phyloP scores from a whole-genome alignment of 1,140 invertebrate genomes.

The Lerema accius region DNA sequence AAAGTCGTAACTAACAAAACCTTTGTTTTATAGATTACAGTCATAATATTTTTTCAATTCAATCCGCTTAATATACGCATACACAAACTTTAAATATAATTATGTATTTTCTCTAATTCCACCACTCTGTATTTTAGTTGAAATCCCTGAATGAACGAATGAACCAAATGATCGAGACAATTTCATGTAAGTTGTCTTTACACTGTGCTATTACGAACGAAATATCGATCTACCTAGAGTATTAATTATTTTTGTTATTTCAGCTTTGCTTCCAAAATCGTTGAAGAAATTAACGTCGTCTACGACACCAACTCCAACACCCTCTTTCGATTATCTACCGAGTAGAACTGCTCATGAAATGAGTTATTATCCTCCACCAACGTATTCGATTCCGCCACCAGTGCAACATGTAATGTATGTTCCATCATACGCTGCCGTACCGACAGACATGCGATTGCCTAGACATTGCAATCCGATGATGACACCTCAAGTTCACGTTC shows the following conservation, averaged over 20 bases:
- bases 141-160: constrained; percentile 66
- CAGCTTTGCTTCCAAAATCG: constrained; percentile 40
- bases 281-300: constrained; percentile 28
- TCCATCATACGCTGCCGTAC: background rate
- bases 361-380: constrained; percentile 39
- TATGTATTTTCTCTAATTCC: too few species aligned
- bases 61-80: too few species aligned
- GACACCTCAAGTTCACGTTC: constrained; percentile 25
- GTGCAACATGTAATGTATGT: constrained; percentile 54
- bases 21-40: too few species aligned
- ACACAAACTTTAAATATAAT: too few species aligned
- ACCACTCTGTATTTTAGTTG: constrained; percentile 51
- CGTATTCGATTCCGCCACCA: constrained; percentile 35
- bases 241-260: constrained; percentile 29
- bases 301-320: constrained; percentile 16
- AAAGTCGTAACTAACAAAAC: too few species aligned
- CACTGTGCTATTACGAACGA: too few species aligned
- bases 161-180: constrained; percentile 67
- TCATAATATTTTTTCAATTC: too few species aligned
- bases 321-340: constrained; percentile 19
- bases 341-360: constrained; percentile 40
- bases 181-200: constrained; percentile 75
- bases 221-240: too few species aligned
- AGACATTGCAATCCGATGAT: background rate
- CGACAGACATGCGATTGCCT: constrained; percentile 4